A percentile compares a stretch with the other conserved stretches of the same genome.
Evolutionary conservation across 2,113 vertebrate genomes (phyloP).

Genomic region (Acrocephalus arundinaceus): DNA sequence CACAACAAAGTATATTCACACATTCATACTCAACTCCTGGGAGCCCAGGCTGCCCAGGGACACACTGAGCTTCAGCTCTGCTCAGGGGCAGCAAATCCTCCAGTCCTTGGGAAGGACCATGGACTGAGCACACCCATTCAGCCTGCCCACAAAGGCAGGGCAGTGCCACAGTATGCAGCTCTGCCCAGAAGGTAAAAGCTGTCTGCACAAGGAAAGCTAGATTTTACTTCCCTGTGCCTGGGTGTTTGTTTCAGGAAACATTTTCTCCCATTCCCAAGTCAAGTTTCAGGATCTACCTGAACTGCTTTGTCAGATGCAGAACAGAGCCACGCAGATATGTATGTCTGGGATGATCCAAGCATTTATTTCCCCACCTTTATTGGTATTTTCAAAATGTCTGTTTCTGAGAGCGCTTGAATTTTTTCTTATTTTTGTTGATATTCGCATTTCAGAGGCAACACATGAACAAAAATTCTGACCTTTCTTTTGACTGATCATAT

Average conservation of each 20-base stretch:
- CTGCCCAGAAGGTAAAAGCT: not conserved
- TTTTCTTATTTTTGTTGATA: not conserved
- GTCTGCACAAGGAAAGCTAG: not conserved
- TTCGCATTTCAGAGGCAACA: not conserved
- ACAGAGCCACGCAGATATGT: not conserved
- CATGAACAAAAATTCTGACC: not conserved
- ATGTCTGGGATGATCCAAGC: not conserved
- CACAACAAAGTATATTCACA: not conserved
- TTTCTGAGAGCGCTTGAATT: not conserved
- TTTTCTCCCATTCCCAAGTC: not conserved
- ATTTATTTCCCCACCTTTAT: not conserved
- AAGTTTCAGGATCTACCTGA: not conserved
- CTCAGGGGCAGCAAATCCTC: not conserved
- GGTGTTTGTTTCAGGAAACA: not conserved
- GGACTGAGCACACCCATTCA: accelerated
- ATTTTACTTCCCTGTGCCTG: not conserved
- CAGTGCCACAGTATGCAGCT: not conserved
- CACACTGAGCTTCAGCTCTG: not conserved
- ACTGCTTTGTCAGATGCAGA: not conserved
- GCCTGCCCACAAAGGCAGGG: not conserved
- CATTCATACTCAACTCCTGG: not conserved
- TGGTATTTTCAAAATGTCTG: not conserved
- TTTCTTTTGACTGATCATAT: not conserved
- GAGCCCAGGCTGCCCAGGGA: not conserved
- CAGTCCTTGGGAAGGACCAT: not conserved